phyloP scores from a whole-genome alignment of 1,140 invertebrate species.

The Plutomurus gul region DNA sequence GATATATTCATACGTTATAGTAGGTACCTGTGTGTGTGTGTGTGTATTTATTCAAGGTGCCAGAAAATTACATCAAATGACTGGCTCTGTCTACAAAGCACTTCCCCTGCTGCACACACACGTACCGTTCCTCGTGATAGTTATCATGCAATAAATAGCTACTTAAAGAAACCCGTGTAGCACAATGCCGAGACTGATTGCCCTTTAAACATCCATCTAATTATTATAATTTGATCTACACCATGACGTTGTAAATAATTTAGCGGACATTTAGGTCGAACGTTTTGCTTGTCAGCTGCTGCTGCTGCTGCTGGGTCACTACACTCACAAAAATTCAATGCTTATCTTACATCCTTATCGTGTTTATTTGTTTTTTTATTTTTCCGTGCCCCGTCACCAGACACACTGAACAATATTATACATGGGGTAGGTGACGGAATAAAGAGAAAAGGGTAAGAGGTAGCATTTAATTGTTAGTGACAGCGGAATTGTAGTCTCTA shows the following conservation, averaged over 20 bases:
- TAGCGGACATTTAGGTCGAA: neutral
- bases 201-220: neutral
- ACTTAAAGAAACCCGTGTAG: neutral
- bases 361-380: neutral
- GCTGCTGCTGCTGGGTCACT: neutral
- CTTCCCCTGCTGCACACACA: neutral
- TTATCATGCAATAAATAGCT: slow-evolving; percentile 15
- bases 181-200: neutral
- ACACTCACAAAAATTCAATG: neutral
- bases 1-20: too few species aligned
- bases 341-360: neutral
- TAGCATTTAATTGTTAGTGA: too few species aligned
- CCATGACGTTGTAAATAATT: neutral
- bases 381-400: too few species aligned
- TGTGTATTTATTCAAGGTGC: too few species aligned
- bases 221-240: slow-evolving; percentile 4
- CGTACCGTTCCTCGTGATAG: neutral
- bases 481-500: too few species aligned
- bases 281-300: neutral
- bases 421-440: too few species aligned
- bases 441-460: too few species aligned
- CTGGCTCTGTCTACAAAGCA: too few species aligned
- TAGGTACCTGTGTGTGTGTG: too few species aligned
- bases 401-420: too few species aligned
- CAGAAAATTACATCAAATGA: too few species aligned